These are phyloP conservation scores for Chymomyza amoena DNA, from an alignment of 2,888 invertebrate genomes.

Conservation along the genomic window DNA sequence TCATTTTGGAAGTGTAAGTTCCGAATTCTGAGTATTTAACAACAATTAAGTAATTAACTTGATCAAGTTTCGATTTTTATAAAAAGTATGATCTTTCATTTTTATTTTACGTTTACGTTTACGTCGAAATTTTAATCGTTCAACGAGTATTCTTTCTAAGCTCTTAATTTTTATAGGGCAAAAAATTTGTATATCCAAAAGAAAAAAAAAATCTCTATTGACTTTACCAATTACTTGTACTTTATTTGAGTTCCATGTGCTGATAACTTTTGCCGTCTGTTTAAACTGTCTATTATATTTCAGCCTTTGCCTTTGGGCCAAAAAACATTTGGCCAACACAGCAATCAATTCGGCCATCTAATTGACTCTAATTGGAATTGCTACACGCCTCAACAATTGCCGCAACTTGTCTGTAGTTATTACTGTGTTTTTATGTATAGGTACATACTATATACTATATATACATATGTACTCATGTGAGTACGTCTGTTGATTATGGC, in stretches of 20 bases:
- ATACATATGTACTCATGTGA: background rate
- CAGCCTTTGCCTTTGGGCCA: background rate
- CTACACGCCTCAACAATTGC: conserved; percentile 33
- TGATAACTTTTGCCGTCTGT: background rate
- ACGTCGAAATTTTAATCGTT: too few species aligned
- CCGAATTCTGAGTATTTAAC: too few species aligned
- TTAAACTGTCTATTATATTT: background rate
- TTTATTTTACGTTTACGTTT: too few species aligned
- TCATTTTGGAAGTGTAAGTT: too few species aligned
- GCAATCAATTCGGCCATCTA: conserved; percentile 32
- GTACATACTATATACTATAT: background rate
- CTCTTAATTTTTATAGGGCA: too few species aligned
- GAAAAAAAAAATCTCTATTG: background rate
- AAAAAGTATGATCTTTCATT: too few species aligned
- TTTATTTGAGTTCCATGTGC: background rate
- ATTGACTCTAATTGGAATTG: conserved; percentile 64
- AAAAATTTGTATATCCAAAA: too few species aligned
- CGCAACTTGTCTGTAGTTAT: conserved; percentile 24
- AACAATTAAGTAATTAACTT: too few species aligned
- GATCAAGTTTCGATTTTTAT: too few species aligned
- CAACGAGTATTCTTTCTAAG: too few species aligned
- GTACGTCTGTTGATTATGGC: background rate
- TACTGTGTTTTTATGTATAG: background rate
- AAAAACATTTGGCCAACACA: conserved; percentile 9
- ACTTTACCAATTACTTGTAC: background rate